phyloP scores from a whole-genome alignment of 2,888 invertebrate genomes.

The Protodeltote pygarga region DNA sequence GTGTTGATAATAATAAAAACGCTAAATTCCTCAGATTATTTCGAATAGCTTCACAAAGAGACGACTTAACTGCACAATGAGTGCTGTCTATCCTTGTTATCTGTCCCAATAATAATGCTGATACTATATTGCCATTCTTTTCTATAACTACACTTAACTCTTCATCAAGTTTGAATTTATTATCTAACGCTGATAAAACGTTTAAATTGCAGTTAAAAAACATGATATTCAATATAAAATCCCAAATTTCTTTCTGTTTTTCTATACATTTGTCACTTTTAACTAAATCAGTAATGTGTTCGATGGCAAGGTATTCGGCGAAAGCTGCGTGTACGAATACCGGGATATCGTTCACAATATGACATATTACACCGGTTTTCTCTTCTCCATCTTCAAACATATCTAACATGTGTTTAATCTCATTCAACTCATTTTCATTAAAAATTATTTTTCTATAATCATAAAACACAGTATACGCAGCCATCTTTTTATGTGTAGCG shows the following conservation, averaged over 20 bases:
- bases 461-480: slow-evolving; percentile 12
- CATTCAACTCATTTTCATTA: slow-evolving; percentile 3
- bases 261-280: not conserved
- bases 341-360: slow-evolving; percentile 5
- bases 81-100: not conserved
- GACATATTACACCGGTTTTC: slow-evolving; percentile 1
- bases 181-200: slow-evolving; percentile 1
- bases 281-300: slow-evolving; percentile 7
- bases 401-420: slow-evolving; percentile 2
- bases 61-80: not conserved
- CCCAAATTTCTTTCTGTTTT: not conserved
- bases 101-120: not conserved
- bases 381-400: slow-evolving; percentile 7
- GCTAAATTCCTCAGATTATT: not conserved
- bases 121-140: not conserved
- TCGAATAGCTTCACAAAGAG: slow-evolving; percentile 6
- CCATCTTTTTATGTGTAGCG: slow-evolving; percentile 14
- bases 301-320: slow-evolving; percentile 13
- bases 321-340: slow-evolving; percentile 10
- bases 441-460: not conserved
- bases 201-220: slow-evolving; percentile 2
- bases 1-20: not conserved
- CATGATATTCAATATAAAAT: slow-evolving; percentile 8
- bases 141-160: not conserved
- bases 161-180: not conserved